Percentiles rank a stretch among this genome's conserved stretches.
Evolutionary conservation across 2,888 invertebrate genomes (phyloP).

Genomic region (Drosophila ustulata): DNA sequence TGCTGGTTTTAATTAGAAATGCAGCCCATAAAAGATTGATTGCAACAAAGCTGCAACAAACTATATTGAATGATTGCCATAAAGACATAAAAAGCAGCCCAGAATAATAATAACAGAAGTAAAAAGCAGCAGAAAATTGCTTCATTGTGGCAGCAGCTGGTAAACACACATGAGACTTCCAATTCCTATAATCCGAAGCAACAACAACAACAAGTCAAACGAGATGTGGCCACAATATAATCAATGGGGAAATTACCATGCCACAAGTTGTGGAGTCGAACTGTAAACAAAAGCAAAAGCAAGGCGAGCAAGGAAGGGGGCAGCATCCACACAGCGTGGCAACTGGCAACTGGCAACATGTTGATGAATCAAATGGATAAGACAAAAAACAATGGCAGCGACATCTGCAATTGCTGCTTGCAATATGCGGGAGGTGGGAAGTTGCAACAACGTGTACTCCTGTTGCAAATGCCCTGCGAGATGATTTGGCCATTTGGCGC

Average conservation of each 20-base stretch:
- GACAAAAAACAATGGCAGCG: slow-evolving; percentile 38
- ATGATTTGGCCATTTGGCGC: slow-evolving; percentile 1
- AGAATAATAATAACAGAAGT: slow-evolving; percentile 40
- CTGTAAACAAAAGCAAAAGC: slow-evolving; percentile 62
- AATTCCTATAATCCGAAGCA: slow-evolving; percentile 48
- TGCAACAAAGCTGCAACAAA: slow-evolving; percentile 20
- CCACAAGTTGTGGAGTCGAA: slow-evolving; percentile 27
- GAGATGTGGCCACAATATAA: slow-evolving; percentile 48
- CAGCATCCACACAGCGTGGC: slow-evolving; percentile 9
- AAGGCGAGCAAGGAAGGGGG: slow-evolving; percentile 26
- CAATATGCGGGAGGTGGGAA: slow-evolving; percentile 19
- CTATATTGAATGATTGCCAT: slow-evolving; percentile 22
- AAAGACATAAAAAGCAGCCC: slow-evolving; percentile 23
- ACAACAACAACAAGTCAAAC: slow-evolving; percentile 32
- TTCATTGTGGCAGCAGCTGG: slow-evolving; percentile 64
- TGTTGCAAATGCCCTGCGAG: slow-evolving; percentile 17
- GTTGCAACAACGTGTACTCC: neutral
- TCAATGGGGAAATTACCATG: slow-evolving; percentile 57
- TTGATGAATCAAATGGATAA: slow-evolving; percentile 30
- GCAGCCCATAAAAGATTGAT: slow-evolving; percentile 36
- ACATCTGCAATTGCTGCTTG: slow-evolving; percentile 38
- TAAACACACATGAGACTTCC: slow-evolving; percentile 29
- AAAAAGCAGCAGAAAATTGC: slow-evolving; percentile 51
- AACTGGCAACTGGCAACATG: slow-evolving; percentile 51
- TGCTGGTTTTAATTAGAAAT: slow-evolving; percentile 9